Conservation (phyloP, 2,888 invertebrate genomes). For the Dynastes tityus region DNA sequence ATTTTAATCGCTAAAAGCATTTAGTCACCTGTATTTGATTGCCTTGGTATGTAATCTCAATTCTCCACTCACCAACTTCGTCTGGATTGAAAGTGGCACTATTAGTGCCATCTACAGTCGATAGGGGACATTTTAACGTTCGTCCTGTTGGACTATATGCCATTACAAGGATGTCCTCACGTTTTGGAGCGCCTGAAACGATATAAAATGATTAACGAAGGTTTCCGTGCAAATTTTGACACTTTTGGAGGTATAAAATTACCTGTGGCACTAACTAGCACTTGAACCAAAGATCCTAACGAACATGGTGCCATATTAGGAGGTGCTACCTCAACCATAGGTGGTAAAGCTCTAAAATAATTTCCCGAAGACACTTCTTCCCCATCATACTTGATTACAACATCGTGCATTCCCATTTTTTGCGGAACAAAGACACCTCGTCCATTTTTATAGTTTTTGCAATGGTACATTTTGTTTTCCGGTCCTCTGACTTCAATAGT, state of each 20-base stretch:
- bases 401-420: constrained; percentile 94
- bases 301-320: constrained; percentile 97
- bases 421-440: constrained; percentile 90
- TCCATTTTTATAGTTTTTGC: constrained; percentile 75
- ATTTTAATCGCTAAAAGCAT: background rate
- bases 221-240: background rate
- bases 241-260: background rate
- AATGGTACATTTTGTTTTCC: constrained; percentile 67
- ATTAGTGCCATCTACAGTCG: constrained; percentile 90
- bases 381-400: constrained; percentile 74
- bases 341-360: constrained; percentile 91
- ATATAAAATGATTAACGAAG: constrained; percentile 15
- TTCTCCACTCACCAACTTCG: constrained; percentile 97
- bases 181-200: constrained; percentile 79
- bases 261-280: constrained; percentile 87
- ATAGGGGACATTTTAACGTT: constrained; percentile 86
- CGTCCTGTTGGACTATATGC: constrained; percentile 94
- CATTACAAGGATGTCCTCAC: constrained; percentile 91
- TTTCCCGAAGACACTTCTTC: constrained; percentile 75
- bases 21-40: constrained; percentile 85
- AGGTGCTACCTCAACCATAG: constrained; percentile 88
- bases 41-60: constrained; percentile 95
- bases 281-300: constrained; percentile 95
- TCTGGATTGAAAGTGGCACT: constrained; percentile 98
- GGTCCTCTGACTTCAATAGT: constrained; percentile 67